Conservation (phyloP, 2,888 invertebrate species). For the Nemotelus pantherinus region DNA sequence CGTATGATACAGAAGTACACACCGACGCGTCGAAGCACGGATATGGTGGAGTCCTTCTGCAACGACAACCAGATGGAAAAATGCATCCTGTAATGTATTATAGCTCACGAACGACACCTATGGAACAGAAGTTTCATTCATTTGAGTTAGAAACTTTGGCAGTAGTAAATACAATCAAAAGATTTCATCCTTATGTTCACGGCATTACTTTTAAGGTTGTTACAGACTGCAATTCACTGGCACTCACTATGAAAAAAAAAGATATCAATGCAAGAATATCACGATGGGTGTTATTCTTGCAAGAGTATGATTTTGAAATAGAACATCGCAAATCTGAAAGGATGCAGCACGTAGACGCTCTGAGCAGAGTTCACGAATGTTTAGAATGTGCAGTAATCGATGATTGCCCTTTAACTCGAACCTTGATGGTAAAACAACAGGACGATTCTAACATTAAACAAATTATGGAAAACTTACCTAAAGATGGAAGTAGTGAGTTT, state of each 20-base stretch:
- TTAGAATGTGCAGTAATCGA: too few relatives aligned
- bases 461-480: too few relatives aligned
- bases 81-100: slow-evolving; percentile 16
- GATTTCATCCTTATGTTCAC: slow-evolving; percentile 14
- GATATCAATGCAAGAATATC: too few relatives aligned
- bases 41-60: slow-evolving; percentile 10
- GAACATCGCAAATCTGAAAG: too few relatives aligned
- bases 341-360: too few relatives aligned
- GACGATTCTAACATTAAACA: too few relatives aligned
- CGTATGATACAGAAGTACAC: slow-evolving; percentile 2
- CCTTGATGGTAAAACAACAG: too few relatives aligned
- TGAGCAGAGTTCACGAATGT: too few relatives aligned
- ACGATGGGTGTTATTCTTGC: too few relatives aligned
- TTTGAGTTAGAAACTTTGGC: slow-evolving; percentile 27
- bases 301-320: too few relatives aligned
- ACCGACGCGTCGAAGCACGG: slow-evolving; percentile 5
- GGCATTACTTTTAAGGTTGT: not conserved
- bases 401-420: too few relatives aligned
- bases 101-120: not conserved
- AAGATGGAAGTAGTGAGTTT: too few relatives aligned
- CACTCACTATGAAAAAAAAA: not conserved
- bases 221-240: slow-evolving; percentile 8
- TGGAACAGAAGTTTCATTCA: slow-evolving; percentile 14
- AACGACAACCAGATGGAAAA: slow-evolving; percentile 2
- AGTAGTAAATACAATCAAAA: slow-evolving; percentile 8